Evolutionary conservation across 2,797 vertebrate species (phyloP).

Genomic region (Anableps anableps): DNA sequence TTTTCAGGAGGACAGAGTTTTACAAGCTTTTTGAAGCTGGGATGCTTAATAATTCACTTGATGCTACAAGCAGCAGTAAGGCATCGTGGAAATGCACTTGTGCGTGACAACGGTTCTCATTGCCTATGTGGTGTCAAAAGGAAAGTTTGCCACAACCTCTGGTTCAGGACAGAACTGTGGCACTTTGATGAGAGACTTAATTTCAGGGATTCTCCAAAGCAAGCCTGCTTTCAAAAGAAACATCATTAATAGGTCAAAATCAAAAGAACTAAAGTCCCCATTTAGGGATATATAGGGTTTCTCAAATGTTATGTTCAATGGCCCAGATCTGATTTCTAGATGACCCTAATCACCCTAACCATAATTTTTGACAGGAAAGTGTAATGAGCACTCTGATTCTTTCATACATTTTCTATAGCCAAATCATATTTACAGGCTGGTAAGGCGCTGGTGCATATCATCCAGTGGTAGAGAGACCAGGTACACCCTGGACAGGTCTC

Average conservation of each 20-base stretch:
- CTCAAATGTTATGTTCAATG: background rate
- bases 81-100: constrained; percentile 62
- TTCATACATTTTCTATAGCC: background rate
- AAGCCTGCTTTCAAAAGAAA: background rate
- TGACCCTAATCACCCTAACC: background rate
- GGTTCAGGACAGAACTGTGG: constrained; percentile 33
- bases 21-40: constrained; percentile 80
- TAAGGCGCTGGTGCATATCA: background rate
- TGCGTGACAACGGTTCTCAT: constrained; percentile 66
- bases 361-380: background rate
- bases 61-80: constrained; percentile 75
- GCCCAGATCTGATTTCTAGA: background rate
- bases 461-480: background rate
- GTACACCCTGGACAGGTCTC: too few relatives aligned
- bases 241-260: constrained; percentile 6
- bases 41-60: constrained; percentile 85
- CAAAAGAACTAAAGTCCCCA: background rate
- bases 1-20: constrained; percentile 78
- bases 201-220: constrained; percentile 37
- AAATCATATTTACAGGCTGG: background rate
- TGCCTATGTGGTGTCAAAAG: constrained; percentile 42
- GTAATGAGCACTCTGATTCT: background rate
- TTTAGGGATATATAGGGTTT: background rate
- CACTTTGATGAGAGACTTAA: constrained; percentile 20
- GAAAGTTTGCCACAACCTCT: constrained; percentile 69